Conservation (phyloP, 2,113 vertebrate genomes). For the Heterocephalus glaber region DNA sequence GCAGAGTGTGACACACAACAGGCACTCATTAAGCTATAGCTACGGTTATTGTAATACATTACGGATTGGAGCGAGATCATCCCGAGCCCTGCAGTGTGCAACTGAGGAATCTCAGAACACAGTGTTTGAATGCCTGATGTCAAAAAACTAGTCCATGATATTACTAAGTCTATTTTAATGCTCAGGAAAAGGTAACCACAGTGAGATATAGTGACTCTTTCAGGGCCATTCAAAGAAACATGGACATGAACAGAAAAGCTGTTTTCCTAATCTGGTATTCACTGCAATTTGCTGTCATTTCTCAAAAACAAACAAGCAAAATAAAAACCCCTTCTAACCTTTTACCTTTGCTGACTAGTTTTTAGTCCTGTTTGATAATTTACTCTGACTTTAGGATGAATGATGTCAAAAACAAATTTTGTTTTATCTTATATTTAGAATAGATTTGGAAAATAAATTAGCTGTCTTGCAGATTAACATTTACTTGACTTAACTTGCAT, state of each 20-base stretch:
- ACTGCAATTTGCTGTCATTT: conserved; percentile 35
- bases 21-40: not conserved
- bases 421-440: conserved; percentile 81
- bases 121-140: conserved; percentile 1
- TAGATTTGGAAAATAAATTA: conserved; percentile 82
- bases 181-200: not conserved
- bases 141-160: not conserved
- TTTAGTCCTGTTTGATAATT: conserved; percentile 62
- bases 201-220: not conserved
- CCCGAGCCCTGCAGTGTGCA: not conserved
- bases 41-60: not conserved
- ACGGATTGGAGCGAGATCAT: conserved; percentile 6
- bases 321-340: conserved; percentile 15
- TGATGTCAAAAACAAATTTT: conserved; percentile 71
- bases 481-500: conserved; percentile 80
- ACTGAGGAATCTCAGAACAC: not conserved
- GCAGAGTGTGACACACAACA: not conserved
- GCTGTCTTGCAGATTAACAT: conserved; percentile 78
- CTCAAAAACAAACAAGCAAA: not conserved
- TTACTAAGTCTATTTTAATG: conserved; percentile 20
- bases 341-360: conserved; percentile 20
- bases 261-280: not conserved
- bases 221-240: conserved; percentile 31
- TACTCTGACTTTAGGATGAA: conserved; percentile 55
- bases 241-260: conserved; percentile 26